Evolutionary conservation across 2,888 invertebrate genomes (phyloP).

Genomic region (Dione juno): DNA sequence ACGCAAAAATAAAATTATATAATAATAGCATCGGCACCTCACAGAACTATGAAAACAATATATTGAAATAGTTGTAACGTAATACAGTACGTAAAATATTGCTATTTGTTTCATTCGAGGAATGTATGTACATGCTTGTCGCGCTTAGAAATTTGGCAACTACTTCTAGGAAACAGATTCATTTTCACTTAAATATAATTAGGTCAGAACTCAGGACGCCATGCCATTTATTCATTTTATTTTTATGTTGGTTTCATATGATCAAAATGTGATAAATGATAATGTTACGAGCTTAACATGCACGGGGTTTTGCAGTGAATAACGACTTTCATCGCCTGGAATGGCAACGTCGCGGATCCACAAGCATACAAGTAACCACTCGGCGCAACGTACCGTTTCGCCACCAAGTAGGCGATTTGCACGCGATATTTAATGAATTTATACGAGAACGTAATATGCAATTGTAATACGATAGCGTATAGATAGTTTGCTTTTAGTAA

Average conservation of each 20-base stretch:
- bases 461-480: slow-evolving; percentile 43
- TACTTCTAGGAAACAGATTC: slow-evolving; percentile 37
- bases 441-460: slow-evolving; percentile 46
- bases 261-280: not conserved
- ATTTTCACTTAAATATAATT: slow-evolving; percentile 25
- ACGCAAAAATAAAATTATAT: slow-evolving; percentile 18
- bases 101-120: slow-evolving; percentile 31
- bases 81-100: slow-evolving; percentile 28
- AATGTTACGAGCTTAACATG: slow-evolving; percentile 5
- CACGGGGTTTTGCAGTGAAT: slow-evolving; percentile 55
- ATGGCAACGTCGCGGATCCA: slow-evolving; percentile 70
- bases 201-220: not conserved
- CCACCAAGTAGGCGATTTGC: slow-evolving; percentile 48
- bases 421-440: slow-evolving; percentile 52
- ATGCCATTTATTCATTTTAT: slow-evolving; percentile 3
- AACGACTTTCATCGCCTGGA: slow-evolving; percentile 78
- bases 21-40: slow-evolving; percentile 15
- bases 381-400: slow-evolving; percentile 69
- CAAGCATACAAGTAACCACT: slow-evolving; percentile 51
- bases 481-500: slow-evolving; percentile 25
- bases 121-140: slow-evolving; percentile 36
- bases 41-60: slow-evolving; percentile 9
- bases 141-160: slow-evolving; percentile 40
- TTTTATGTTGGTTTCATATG: slow-evolving; percentile 11
- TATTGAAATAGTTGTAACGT: slow-evolving; percentile 27